Conservation (phyloP, 2,888 invertebrate genomes). For the Cosmia pyralina region DNA sequence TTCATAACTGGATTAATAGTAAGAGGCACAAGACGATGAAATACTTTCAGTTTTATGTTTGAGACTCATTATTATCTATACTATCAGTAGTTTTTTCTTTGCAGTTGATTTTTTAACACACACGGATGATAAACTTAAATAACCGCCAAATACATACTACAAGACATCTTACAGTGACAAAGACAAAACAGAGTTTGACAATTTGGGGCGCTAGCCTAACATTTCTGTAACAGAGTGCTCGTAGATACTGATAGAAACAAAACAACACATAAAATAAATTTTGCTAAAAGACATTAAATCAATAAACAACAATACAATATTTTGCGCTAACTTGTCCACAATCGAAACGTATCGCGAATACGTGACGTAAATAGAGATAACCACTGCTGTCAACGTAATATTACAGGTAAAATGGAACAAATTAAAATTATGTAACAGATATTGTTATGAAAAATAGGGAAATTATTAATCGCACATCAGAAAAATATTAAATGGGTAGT, state of each 20-base stretch:
- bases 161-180: background rate
- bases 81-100: background rate
- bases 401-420: conserved; percentile 27
- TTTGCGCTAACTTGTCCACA: conserved; percentile 11
- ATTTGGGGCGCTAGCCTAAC: background rate
- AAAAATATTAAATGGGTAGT: no score
- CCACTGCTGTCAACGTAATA: conserved; percentile 9
- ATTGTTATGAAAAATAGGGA: background rate
- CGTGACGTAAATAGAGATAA: conserved; percentile 31
- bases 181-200: background rate
- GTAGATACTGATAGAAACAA: background rate
- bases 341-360: background rate
- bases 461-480: no score
- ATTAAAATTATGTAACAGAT: conserved; percentile 8
- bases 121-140: background rate
- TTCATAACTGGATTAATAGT: conserved; percentile 10
- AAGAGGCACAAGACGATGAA: conserved; percentile 8
- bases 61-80: background rate
- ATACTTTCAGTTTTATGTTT: conserved; percentile 7
- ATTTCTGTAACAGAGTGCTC: background rate
- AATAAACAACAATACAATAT: conserved; percentile 19
- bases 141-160: background rate
- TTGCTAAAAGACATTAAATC: conserved; percentile 11
- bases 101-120: background rate
- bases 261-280: background rate